phyloP scores from a whole-genome alignment of 2,797 vertebrate genomes.

The Micrastur ruficollis region DNA sequence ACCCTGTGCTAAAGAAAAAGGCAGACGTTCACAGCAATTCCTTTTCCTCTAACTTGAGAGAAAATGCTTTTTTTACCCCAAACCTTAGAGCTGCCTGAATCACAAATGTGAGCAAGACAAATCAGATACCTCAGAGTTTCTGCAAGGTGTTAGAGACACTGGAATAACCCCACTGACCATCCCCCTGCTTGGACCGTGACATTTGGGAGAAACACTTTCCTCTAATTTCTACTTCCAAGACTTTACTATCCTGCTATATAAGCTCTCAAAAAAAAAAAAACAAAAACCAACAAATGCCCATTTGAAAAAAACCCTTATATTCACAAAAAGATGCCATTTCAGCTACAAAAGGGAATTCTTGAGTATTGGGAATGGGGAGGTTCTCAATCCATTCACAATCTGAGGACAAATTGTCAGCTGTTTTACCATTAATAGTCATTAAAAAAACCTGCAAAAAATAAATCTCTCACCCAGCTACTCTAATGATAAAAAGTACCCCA shows the following conservation, averaged over 20 bases:
- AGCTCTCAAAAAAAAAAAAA: neutral
- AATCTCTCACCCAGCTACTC: neutral
- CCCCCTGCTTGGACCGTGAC: neutral
- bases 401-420: neutral
- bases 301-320: neutral
- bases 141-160: neutral
- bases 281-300: neutral
- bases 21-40: neutral
- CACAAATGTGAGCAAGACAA: neutral
- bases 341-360: neutral
- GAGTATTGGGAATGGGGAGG: neutral
- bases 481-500: neutral
- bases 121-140: neutral
- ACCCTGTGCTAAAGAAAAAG: neutral
- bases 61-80: neutral
- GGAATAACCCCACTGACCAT: neutral
- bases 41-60: neutral
- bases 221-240: neutral
- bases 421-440: neutral
- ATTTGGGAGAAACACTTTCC: fast-evolving
- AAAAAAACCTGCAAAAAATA: neutral
- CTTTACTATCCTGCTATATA: neutral
- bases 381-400: neutral
- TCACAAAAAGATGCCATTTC: neutral
- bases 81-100: neutral